Conservation (phyloP, 37 sponge, comb jelly and placozoan genomes). For the Agelas oroides region DNA sequence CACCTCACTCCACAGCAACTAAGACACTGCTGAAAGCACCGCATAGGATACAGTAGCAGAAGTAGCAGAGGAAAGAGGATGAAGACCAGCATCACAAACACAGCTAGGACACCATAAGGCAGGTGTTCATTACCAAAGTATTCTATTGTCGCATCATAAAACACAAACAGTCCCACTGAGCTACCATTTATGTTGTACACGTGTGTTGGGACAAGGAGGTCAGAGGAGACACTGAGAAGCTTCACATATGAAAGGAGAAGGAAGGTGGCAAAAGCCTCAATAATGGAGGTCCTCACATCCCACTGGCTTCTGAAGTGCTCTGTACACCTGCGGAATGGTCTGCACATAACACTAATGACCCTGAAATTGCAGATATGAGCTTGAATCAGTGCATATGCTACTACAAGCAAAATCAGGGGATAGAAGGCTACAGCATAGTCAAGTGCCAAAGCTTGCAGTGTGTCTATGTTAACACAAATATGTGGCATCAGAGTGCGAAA, state of each 20-base stretch:
- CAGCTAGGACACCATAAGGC: constrained; percentile 56
- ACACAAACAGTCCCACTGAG: neutral
- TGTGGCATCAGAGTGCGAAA: constrained; percentile 2
- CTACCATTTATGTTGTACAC: neutral
- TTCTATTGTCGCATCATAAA: constrained; percentile 38
- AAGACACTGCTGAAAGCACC: constrained; percentile 1
- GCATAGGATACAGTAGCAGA: constrained; percentile 27
- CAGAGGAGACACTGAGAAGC: constrained; percentile 45
- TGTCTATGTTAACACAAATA: neutral
- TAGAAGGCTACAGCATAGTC: too few species aligned
- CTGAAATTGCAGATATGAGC: constrained; percentile 7
- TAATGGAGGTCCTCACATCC: constrained; percentile 48
- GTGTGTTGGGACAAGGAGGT: constrained; percentile 35
- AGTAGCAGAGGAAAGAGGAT: constrained; percentile 51
- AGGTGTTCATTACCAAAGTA: constrained; percentile 51
- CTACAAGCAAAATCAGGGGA: neutral
- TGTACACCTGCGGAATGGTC: constrained; percentile 9
- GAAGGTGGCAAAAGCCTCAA: constrained; percentile 68
- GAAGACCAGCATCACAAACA: constrained; percentile 11
- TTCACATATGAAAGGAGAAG: constrained; percentile 68
- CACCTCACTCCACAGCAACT: neutral
- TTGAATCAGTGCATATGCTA: constrained; percentile 15
- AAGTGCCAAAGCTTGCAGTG: too few species aligned
- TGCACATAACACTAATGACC: constrained; percentile 2
- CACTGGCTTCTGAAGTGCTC: constrained; percentile 11